phyloP scores from a whole-genome alignment of 2,797 vertebrate genomes.

The Tachyglossus aculeatus region DNA sequence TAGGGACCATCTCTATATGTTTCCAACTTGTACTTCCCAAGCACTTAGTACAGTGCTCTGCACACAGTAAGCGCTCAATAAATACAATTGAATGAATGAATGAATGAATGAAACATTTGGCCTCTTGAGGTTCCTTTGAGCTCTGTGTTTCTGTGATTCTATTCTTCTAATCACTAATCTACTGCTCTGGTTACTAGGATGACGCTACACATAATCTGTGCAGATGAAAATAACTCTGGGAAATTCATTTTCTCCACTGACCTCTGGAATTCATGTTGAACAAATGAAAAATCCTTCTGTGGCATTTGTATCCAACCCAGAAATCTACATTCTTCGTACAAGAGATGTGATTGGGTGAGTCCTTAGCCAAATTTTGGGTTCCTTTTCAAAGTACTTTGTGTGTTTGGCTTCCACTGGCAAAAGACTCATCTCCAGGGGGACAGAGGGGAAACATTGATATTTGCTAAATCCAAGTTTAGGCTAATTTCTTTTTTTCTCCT shows the following conservation, averaged over 20 bases:
- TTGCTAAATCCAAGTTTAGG: background rate
- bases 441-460: too few species aligned
- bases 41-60: too few species aligned
- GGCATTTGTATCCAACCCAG: constrained; percentile 7
- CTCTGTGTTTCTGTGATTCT: too few species aligned
- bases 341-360: background rate
- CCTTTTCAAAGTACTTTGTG: background rate
- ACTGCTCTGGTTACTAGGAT: background rate
- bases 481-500: too few species aligned
- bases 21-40: too few species aligned
- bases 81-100: too few species aligned
- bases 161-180: constrained; percentile 42
- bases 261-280: constrained; percentile 50
- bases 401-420: background rate
- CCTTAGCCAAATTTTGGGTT: background rate
- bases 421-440: background rate
- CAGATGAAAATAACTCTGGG: constrained; percentile 58
- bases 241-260: constrained; percentile 67
- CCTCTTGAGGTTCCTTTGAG: too few species aligned
- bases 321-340: background rate
- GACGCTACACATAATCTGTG: constrained; percentile 40
- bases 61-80: too few species aligned
- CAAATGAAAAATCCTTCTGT: constrained; percentile 33
- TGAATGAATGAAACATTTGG: too few species aligned
- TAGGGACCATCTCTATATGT: too few species aligned